Evolutionary conservation across 2,888 invertebrate genomes (phyloP).

Genomic region (Epinotia bilunana): DNA sequence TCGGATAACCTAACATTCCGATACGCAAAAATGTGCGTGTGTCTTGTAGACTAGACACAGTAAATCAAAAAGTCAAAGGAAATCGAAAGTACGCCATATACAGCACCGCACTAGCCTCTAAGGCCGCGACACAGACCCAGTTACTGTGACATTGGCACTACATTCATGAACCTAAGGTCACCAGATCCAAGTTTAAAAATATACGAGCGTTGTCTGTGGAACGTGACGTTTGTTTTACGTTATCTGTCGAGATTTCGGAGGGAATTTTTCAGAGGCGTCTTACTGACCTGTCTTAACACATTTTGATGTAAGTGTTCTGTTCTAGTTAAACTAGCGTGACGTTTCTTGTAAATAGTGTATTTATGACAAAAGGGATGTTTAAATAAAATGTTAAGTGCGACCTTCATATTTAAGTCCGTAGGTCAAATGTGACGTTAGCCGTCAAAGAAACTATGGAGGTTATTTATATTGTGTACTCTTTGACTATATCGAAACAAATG

Average conservation of each 20-base stretch:
- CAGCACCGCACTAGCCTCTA: slow-evolving; percentile 52
- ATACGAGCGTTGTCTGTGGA: slow-evolving; percentile 55
- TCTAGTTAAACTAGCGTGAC: background rate
- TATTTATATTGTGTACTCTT: too few relatives aligned
- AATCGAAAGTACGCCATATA: slow-evolving; percentile 42
- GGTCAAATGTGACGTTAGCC: slow-evolving; percentile 8
- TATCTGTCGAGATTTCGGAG: slow-evolving; percentile 52
- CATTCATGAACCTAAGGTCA: slow-evolving; percentile 82
- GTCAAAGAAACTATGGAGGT: slow-evolving; percentile 10
- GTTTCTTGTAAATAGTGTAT: background rate
- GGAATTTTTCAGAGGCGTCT: background rate
- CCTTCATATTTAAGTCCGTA: slow-evolving; percentile 9
- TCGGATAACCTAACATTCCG: background rate
- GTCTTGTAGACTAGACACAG: background rate
- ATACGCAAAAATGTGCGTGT: background rate
- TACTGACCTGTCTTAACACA: slow-evolving; percentile 18
- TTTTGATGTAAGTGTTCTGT: background rate
- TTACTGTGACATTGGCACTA: slow-evolving; percentile 83
- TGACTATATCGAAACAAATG: background rate
- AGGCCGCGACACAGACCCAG: slow-evolving; percentile 83
- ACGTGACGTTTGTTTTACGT: slow-evolving; percentile 63
- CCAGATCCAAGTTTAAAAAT: slow-evolving; percentile 78
- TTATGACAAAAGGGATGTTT: background rate
- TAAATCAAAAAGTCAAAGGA: slow-evolving; percentile 27
- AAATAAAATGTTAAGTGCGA: background rate